A percentile compares a stretch with the other conserved stretches of the same genome.
phyloP scores from a whole-genome alignment of 2,113 vertebrate genomes.

The Vimba vimba region DNA sequence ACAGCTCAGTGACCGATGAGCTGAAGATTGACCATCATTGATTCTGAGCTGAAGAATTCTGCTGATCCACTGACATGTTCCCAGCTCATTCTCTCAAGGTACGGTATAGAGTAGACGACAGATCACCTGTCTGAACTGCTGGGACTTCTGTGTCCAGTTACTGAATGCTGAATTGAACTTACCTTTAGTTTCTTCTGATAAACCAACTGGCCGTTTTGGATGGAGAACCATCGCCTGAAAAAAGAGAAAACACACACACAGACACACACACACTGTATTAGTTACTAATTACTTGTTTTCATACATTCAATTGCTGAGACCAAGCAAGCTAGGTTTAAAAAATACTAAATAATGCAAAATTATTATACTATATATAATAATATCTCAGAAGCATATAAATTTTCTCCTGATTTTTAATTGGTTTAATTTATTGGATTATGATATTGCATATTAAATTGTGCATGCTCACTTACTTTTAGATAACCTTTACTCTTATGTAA shows the following conservation, averaged over 20 bases:
- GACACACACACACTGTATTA: background rate
- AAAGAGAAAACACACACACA: slow-evolving; percentile 38
- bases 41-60: slow-evolving; percentile 8
- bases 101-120: slow-evolving; percentile 36
- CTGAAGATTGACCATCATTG: slow-evolving; percentile 5
- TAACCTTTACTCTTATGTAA: background rate
- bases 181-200: slow-evolving; percentile 99
- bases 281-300: background rate
- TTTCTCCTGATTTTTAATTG: background rate
- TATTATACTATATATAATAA: background rate
- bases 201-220: slow-evolving; percentile 98
- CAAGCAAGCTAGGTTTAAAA: background rate
- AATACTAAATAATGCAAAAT: too few relatives aligned
- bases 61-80: background rate
- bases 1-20: background rate
- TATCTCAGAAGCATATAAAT: too few relatives aligned
- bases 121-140: slow-evolving; percentile 46
- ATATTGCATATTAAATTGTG: background rate
- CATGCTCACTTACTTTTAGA: background rate
- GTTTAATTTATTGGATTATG: background rate
- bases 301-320: background rate
- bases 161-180: slow-evolving; percentile 53
- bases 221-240: slow-evolving; percentile 97
- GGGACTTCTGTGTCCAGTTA: background rate
- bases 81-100: background rate